Evolutionary conservation across 1,140 invertebrate species (phyloP).

Genomic region (Stegodyphus dumicola): DNA sequence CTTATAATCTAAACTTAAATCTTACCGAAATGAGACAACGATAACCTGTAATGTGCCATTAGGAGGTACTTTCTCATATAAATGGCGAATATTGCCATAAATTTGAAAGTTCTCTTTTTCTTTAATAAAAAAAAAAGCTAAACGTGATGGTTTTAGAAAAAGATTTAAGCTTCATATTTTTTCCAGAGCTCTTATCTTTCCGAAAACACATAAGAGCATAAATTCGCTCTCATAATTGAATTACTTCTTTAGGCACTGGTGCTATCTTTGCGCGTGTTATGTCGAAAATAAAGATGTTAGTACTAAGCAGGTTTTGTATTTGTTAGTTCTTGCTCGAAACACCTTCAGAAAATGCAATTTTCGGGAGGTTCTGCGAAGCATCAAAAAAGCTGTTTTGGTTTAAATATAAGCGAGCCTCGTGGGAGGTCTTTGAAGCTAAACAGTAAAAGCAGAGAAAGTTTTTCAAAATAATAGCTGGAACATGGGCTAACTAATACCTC

Average conservation of each 20-base stretch:
- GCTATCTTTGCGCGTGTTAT: constrained; percentile 41
- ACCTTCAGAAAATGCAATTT: constrained; percentile 47
- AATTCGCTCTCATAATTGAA: constrained; percentile 36
- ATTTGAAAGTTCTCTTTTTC: constrained; percentile 6
- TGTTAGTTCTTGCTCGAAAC: constrained; percentile 15
- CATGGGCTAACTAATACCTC: too few relatives aligned
- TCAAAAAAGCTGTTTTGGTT: constrained; percentile 37
- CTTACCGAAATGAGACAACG: too few relatives aligned
- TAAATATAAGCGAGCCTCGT: constrained; percentile 24
- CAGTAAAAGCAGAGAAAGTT: too few relatives aligned
- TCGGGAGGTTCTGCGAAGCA: constrained; percentile 29
- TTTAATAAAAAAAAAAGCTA: background rate
- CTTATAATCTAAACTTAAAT: too few relatives aligned
- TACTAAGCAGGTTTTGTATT: constrained; percentile 10
- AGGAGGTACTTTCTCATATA: too few relatives aligned
- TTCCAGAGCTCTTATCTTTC: too few relatives aligned
- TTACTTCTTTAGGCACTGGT: constrained; percentile 32
- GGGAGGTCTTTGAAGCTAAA: background rate
- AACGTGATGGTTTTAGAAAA: too few relatives aligned
- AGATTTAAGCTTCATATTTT: too few relatives aligned
- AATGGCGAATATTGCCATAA: too few relatives aligned
- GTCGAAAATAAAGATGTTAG: constrained; percentile 29
- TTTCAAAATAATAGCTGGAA: too few relatives aligned
- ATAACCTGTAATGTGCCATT: too few relatives aligned
- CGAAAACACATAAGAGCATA: too few relatives aligned